Conservation (phyloP, 2,113 vertebrate genomes). For the Pandion haliaetus region DNA sequence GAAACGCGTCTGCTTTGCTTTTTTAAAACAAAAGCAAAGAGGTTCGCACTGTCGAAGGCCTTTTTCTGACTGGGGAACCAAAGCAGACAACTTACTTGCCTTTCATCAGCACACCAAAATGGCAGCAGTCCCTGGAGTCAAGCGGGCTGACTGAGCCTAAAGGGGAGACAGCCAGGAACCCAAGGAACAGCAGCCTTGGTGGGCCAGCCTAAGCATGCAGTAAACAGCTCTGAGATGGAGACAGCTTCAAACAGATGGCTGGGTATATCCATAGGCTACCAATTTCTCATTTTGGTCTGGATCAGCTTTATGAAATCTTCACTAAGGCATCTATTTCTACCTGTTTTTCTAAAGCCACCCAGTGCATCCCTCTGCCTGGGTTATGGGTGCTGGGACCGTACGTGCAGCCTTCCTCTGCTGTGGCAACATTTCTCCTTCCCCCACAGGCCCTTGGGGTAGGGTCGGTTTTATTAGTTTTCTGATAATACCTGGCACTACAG, state of each 20-base stretch:
- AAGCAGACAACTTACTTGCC: background rate
- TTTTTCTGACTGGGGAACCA: background rate
- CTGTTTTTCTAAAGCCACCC: background rate
- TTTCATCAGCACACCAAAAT: background rate
- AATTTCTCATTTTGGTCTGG: background rate
- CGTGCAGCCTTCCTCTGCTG: background rate
- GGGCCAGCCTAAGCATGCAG: background rate
- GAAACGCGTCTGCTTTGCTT: background rate
- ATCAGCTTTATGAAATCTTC: background rate
- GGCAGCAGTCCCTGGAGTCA: background rate
- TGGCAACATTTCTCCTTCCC: background rate
- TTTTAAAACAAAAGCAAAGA: background rate
- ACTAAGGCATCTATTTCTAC: background rate
- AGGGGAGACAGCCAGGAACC: background rate
- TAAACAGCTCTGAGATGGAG: background rate
- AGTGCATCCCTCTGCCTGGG: background rate
- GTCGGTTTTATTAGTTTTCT: background rate
- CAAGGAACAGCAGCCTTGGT: background rate
- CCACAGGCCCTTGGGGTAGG: background rate
- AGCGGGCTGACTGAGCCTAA: background rate
- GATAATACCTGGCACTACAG: background rate
- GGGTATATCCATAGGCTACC: background rate
- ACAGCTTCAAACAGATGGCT: background rate
- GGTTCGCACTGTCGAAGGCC: background rate
- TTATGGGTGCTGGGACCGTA: background rate